These are phyloP conservation scores for Globodera rostochiensis DNA, from an alignment of 1,140 invertebrate species.

Conservation along the genomic window DNA sequence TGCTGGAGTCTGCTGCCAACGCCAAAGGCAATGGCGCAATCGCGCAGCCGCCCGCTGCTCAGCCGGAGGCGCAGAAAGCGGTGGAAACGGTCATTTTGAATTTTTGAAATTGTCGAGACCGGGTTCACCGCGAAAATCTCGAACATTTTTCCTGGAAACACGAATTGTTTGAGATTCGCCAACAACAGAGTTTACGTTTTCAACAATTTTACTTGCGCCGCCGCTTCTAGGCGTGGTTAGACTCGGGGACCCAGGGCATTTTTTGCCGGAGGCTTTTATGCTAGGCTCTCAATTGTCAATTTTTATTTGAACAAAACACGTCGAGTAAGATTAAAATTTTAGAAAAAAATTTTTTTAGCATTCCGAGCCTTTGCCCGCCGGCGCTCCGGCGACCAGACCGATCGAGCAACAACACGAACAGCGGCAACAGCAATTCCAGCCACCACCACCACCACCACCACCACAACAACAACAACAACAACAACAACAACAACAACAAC, in stretches of 20 bases:
- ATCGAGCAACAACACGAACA: conserved; percentile 3
- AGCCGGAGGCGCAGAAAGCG: conserved; percentile 44
- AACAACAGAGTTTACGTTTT: too few relatives aligned
- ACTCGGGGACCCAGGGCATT: too few relatives aligned
- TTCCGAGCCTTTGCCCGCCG: conserved; percentile 40
- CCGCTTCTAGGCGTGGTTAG: too few relatives aligned
- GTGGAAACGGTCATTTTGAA: not conserved
- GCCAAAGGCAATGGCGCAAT: not conserved
- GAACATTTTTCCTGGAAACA: too few relatives aligned
- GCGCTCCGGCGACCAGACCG: conserved; percentile 38
- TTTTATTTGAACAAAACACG: not conserved
- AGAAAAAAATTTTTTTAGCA: not conserved
- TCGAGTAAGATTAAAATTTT: not conserved
- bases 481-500: conserved; percentile 10
- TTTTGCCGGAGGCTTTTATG: too few relatives aligned
- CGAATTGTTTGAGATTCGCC: too few relatives aligned
- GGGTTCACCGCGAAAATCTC: too few relatives aligned
- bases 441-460: too few relatives aligned
- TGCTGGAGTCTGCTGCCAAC: conserved; percentile 27
- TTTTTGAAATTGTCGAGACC: not conserved
- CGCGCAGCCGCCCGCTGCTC: conserved; percentile 54
- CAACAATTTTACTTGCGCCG: too few relatives aligned
- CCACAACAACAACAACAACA: not conserved
- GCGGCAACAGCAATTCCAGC: not conserved
- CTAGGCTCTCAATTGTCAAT: not conserved